Percentiles rank a stretch among this genome's conserved stretches.
phyloP scores from a whole-genome alignment of 2,888 invertebrate species.

The Ophraella communa region DNA sequence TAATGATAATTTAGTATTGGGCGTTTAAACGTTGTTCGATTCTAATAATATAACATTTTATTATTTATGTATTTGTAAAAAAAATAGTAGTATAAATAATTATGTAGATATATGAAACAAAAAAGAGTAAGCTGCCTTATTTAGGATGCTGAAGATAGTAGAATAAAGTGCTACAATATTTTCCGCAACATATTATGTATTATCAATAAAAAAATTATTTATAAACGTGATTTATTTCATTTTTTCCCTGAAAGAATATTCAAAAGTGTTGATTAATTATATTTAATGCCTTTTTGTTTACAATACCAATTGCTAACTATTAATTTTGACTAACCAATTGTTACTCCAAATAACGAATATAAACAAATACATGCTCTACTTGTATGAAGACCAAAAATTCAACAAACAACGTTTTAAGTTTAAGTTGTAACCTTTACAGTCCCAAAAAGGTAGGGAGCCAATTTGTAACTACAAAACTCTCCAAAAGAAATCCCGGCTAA shows the following conservation, averaged over 20 bases:
- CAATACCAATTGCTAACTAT: too few relatives aligned
- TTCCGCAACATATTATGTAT: slow-evolving; percentile 22
- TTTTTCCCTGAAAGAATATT: neutral
- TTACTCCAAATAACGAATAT: too few relatives aligned
- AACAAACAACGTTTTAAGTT: too few relatives aligned
- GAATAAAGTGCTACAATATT: slow-evolving; percentile 25
- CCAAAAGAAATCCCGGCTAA: too few relatives aligned
- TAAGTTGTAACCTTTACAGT: too few relatives aligned
- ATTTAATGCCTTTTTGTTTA: too few relatives aligned
- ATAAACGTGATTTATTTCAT: slow-evolving; percentile 5
- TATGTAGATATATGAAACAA: slow-evolving; percentile 22
- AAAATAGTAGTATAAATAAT: slow-evolving; percentile 20
- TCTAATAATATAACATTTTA: slow-evolving; percentile 16
- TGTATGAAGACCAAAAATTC: too few relatives aligned
- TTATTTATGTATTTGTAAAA: slow-evolving; percentile 26
- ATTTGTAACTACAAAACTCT: too few relatives aligned
- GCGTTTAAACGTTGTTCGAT: neutral
- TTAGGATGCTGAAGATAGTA: slow-evolving; percentile 23
- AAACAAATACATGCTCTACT: too few relatives aligned
- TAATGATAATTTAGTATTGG: neutral
- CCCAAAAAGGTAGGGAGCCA: too few relatives aligned
- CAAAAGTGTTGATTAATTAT: too few relatives aligned
- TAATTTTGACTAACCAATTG: too few relatives aligned
- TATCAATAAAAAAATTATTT: slow-evolving; percentile 22
- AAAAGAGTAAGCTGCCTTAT: slow-evolving; percentile 26